phyloP scores from a whole-genome alignment of 2,888 invertebrate genomes.

The Malacosoma neustria region DNA sequence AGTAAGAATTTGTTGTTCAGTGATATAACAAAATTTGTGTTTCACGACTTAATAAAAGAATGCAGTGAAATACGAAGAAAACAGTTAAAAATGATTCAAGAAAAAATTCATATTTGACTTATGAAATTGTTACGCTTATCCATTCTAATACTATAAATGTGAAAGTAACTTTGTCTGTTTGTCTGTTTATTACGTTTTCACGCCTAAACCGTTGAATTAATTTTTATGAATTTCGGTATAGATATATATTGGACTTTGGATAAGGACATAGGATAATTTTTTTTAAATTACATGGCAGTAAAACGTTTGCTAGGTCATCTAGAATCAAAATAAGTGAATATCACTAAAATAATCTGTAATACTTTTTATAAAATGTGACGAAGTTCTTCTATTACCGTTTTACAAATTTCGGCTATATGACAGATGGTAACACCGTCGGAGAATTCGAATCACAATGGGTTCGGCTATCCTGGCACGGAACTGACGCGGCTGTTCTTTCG shows the following conservation, averaged over 20 bases:
- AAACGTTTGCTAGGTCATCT: no score
- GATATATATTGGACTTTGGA: no score
- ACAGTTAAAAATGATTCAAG: not conserved
- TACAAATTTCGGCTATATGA: constrained; percentile 46
- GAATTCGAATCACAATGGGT: constrained; percentile 59
- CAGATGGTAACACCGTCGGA: constrained; percentile 54
- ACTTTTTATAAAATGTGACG: constrained; percentile 25
- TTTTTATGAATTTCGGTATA: no score
- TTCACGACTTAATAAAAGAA: not conserved
- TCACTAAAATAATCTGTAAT: constrained; percentile 18
- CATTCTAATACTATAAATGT: no score
- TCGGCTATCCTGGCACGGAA: constrained; percentile 53
- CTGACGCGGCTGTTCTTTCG: constrained; percentile 52
- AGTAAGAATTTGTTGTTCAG: not conserved
- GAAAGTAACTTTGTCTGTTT: no score
- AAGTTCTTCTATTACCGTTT: constrained; percentile 38
- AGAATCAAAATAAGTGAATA: no score
- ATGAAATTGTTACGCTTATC: no score
- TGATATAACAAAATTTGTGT: not conserved
- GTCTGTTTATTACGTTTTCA: no score
- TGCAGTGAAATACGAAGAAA: not conserved
- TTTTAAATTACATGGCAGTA: no score
- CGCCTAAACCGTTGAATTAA: no score
- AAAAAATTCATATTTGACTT: no score
- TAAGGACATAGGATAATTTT: no score